Base-by-base conservation (phyloP, 2,113 vertebrate genomes). In the Acanthisitta chloris region DNA sequence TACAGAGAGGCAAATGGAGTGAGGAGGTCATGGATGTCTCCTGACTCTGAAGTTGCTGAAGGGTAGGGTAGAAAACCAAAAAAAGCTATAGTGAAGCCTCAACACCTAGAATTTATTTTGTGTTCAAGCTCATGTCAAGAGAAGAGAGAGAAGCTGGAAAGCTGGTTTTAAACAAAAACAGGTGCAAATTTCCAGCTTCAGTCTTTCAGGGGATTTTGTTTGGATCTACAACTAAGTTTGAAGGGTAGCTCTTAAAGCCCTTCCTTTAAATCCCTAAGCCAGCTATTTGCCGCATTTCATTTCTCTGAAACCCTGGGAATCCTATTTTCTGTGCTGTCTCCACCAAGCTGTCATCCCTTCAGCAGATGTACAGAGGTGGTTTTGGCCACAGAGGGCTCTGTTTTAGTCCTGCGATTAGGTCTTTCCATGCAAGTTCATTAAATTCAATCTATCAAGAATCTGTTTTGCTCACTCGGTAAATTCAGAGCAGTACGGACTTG, bases 381-480 rank as follows among this genome's bases (percentile, higher is more conserved):
- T 40, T 79, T 59, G 48, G 36, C 62, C 58, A 43, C 67, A 46
- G 51, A 93, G 38, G 51, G 33, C 38, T 86, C 34, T 81, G 21
- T 1, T 54, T 94, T n/a, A 61, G 64, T 54, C 51, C 42, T 40
- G 1, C 57, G 48, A 72, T 58, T 59, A 81, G 81, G 43, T 59
- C 49, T 45, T 76, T 45, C 84, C 31, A 31, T 31, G 40, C 29
- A 72, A 86, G 21, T 81, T 91, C 81, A 86, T 96, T 94, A 83
- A 80, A 54, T 86, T 51, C 33, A 42, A 10, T 48, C 78, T 83
- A 26, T 79, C 40, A 70, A 62, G 48, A 90, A 94, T 70, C 52
- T 55, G 52, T 34, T 91, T 54, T 79, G 33, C 78, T 90, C 70
- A 42, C 84, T 93, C 81, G 55, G 73, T 73, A 83, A 91, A 72